phyloP scores from a whole-genome alignment of 2,797 vertebrate species.

The Crypturellus tataupa region DNA sequence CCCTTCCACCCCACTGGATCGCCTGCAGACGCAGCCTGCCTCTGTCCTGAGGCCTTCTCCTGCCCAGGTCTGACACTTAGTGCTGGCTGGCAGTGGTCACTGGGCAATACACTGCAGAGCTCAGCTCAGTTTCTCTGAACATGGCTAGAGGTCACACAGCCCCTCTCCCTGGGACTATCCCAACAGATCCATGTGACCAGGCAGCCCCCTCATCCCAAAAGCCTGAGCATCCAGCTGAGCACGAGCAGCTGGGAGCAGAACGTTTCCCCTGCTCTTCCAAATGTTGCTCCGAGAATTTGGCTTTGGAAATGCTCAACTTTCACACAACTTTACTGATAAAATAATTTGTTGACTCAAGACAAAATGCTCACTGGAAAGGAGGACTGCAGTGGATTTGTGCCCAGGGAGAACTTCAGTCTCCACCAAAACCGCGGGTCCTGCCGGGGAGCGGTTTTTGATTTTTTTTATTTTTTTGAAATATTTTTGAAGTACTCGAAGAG shows the following conservation, averaged over 20 bases:
- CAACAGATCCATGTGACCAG: neutral
- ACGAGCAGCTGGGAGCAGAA: neutral
- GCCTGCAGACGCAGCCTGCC: neutral
- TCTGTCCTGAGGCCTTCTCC: neutral
- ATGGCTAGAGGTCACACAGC: neutral
- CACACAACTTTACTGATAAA: neutral
- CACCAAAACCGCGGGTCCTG: neutral
- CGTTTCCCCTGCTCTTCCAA: neutral
- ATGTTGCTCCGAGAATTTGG: neutral
- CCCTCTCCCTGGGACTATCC: neutral
- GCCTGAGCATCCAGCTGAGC: neutral
- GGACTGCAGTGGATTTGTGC: neutral
- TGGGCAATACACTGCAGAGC: accelerated
- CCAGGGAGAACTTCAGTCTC: neutral
- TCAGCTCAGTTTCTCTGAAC: neutral
- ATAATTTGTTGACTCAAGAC: neutral
- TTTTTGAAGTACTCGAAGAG: neutral
- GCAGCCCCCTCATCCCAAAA: neutral
- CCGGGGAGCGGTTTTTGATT: neutral
- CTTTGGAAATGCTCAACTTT: neutral
- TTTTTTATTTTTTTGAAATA: neutral
- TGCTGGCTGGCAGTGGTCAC: neutral
- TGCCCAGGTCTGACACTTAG: accelerated
- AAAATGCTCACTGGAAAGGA: neutral
- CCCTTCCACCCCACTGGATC: neutral